Evolutionary conservation across 2,888 invertebrate genomes (phyloP), one percentile per base, ranked within the genome.

Genomic region (Drosophila rubida): DNA sequence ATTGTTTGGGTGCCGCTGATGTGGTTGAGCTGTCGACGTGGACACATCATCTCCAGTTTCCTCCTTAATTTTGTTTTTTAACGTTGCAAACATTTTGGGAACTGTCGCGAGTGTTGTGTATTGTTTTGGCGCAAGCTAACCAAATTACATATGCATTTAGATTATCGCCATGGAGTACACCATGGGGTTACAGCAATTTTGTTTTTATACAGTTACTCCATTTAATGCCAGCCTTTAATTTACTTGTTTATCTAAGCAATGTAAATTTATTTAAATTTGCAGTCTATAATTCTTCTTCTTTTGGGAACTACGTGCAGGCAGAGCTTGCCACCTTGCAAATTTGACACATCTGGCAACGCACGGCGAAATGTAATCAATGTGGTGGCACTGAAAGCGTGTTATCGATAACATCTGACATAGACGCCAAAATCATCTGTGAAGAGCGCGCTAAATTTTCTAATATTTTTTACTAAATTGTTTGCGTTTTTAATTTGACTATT

Each of bases 51-150:
- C 96, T 50, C 97, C 97, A 73, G 96, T 96, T 93, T 97, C 97
- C 91, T 97, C 96, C 83, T 96, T 95, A 83, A 97, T 97, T 93
- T 97, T 97, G 92, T 96, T 97, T 92, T 97, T 97, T 75, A 97
- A 92, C 88, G 96, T 96, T 53, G 96, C 95, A 92, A 97, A 97
- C 97, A 97, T 97, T 90, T 82, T 57, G 14, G 32, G 41, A 61
- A 13, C 44, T 41, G 25, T 41, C 35, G 25, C 39, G 51, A 48
- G 22, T 39, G 11, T 25, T 44, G 30, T 22, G 50, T 48, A 37
- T 60, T 60, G 32, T 61, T 61, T 54, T 46, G 19, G 9, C 8
- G 23, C 35, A 30, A 32, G 16, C 13, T 14, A 39, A 37, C 22
- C 9, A 39, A 49, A 14, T 30, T 19, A 59, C 27, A 45, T 54